A percentile compares a stretch with the other conserved stretches of the same genome.
These are phyloP conservation scores for Lutra lutra DNA, from an alignment of 2,797 vertebrate genomes.

Conservation along the genomic window DNA sequence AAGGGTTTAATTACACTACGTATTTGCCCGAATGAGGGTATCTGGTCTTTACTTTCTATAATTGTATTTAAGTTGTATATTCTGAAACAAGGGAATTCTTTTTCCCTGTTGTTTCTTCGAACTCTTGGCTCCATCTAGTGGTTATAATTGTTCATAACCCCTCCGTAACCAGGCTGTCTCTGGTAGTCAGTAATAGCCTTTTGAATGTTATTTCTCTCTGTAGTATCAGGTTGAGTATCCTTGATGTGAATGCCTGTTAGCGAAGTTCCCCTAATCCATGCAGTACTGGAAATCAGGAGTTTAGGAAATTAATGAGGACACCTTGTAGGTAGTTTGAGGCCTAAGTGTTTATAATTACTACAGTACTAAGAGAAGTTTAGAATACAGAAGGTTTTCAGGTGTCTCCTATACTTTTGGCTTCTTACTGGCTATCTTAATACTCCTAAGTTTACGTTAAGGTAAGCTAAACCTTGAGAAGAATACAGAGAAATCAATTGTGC, in stretches of 20 bases:
- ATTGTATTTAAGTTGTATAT: background rate
- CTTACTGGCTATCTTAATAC: background rate
- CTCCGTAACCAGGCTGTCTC: background rate
- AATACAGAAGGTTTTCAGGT: background rate
- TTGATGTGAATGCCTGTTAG: constrained; percentile 75
- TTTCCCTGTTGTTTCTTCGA: background rate
- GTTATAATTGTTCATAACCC: background rate
- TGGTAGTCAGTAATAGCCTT: background rate
- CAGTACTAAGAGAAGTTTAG: background rate
- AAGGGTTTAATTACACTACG: background rate
- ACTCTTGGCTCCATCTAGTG: constrained; percentile 79
- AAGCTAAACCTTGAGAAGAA: background rate
- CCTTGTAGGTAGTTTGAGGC: background rate
- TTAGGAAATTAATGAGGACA: background rate
- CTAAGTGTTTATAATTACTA: background rate
- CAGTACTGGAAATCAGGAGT: constrained; percentile 52
- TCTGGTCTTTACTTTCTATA: background rate
- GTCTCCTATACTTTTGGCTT: background rate
- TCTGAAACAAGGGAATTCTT: background rate
- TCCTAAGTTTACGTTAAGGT: background rate
- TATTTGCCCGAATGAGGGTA: background rate
- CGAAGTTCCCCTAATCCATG: constrained; percentile 51
- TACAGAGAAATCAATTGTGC: background rate
- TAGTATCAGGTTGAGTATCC: background rate
- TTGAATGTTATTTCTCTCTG: constrained; percentile 31